Base-by-base conservation (phyloP, 2,797 vertebrate species). In the Etheostoma perlongum region DNA sequence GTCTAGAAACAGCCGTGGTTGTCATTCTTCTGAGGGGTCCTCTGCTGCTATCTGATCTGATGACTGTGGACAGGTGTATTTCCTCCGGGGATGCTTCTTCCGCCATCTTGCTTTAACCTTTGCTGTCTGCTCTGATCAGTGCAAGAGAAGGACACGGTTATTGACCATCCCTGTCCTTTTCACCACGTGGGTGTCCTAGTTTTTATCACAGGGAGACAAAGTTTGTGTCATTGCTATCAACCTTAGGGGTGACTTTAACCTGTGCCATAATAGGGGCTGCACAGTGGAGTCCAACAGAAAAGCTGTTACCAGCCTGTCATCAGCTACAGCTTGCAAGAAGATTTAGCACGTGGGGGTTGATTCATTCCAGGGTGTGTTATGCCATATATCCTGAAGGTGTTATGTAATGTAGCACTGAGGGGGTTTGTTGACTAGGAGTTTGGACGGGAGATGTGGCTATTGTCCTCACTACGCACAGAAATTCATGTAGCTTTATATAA, bases 341-440 rank as follows among this genome's bases (percentile, higher is more conserved):
- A 53, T 23, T 36, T 25, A 49, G 49, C 42, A 48, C 5, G 40
- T 66, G 40, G 55, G 65, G 33, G 74, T 72, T 81, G 52, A 67
- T 74, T 67, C 49, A 74, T 84, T 76, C 6, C 5, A 42, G 30
- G 61, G 48, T 68, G 30, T 63, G 60, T 53, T 30, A 54, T 49
- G 69, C 48, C 63, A 60, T 36, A 23, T 52, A 53, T 83, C 67
- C 40, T 81, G 23, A 74, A 59, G 55, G 55, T 63, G 60, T 91
- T 90, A 89, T 47, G 52, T 91, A 91, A 92, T 36, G 54, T 9
- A 63, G 63, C 51, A 61, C 76, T 80, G 74, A 60, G 81, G 74
- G 79, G 83, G 72, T 25, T 30, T 76, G 73, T 74, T 84, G 75
- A 83, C 85, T 54, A 77, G 63, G 47, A 46, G 58, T 80, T 75